Conservation (phyloP, 2,113 vertebrate genomes). For the Anoura caudifer region DNA sequence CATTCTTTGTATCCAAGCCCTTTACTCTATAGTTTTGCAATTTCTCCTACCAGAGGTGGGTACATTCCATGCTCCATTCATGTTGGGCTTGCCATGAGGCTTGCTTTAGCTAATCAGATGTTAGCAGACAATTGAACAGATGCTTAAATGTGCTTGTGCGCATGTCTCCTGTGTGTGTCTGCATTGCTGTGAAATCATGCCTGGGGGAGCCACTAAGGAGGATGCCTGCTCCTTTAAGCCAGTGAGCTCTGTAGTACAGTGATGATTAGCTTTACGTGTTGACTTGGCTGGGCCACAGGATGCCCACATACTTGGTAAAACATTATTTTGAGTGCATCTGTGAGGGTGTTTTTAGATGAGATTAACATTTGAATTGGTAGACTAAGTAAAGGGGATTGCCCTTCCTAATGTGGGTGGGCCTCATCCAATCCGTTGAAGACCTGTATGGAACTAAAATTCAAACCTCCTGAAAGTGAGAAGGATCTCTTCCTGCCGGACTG, state of each 20-base stretch:
- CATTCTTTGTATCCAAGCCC: background rate
- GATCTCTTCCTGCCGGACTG: background rate
- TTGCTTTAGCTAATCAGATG: background rate
- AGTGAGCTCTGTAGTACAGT: background rate
- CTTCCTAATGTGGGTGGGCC: background rate
- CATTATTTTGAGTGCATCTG: background rate
- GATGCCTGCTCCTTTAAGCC: background rate
- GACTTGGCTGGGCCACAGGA: background rate
- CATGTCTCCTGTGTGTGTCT: background rate
- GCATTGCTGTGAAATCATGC: background rate
- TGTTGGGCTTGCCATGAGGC: background rate
- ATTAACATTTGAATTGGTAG: background rate
- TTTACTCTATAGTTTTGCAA: background rate
- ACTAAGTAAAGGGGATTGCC: background rate
- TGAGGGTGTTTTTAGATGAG: background rate
- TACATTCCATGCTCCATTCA: background rate
- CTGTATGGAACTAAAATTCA: background rate
- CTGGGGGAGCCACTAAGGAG: background rate
- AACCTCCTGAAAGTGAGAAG: background rate
- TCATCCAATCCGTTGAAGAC: background rate
- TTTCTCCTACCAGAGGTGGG: background rate
- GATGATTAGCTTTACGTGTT: background rate
- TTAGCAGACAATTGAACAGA: background rate
- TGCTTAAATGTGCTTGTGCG: background rate
- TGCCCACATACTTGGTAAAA: background rate